phyloP scores from a whole-genome alignment of 2,888 invertebrate genomes.

The Dryocosmus kuriphilus region DNA sequence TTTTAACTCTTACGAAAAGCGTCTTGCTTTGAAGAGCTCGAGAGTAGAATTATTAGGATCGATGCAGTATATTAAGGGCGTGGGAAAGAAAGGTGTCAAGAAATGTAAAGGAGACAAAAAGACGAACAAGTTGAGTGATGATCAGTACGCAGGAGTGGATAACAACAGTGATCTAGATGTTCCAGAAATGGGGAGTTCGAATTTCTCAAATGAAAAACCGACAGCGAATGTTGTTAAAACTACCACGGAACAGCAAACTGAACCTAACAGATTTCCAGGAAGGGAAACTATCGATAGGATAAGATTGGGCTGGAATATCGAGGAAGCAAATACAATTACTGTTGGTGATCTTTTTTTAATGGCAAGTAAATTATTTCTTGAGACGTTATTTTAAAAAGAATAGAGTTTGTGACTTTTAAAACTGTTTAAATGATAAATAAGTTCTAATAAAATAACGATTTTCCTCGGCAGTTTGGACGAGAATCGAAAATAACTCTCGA shows the following conservation, averaged over 20 bases:
- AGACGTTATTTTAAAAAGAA: conserved; percentile 7
- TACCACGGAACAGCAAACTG: conserved; percentile 58
- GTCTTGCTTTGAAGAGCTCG: conserved; percentile 81
- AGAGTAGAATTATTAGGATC: conserved; percentile 78
- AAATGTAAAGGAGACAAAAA: conserved; percentile 75
- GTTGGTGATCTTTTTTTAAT: conserved; percentile 94
- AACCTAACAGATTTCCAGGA: conserved; percentile 73
- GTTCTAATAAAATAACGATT: conserved; percentile 27
- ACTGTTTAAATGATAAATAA: background rate
- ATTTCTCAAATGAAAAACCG: conserved; percentile 77
- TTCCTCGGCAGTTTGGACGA: conserved; percentile 82
- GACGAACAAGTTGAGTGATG: conserved; percentile 60
- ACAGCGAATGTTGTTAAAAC: conserved; percentile 70
- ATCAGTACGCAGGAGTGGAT: conserved; percentile 70
- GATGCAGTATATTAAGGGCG: conserved; percentile 72
- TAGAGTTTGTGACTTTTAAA: background rate
- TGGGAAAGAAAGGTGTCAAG: conserved; percentile 75
- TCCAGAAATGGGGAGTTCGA: conserved; percentile 76
- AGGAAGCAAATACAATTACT: conserved; percentile 88
- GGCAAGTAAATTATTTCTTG: conserved; percentile 78
- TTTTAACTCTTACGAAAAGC: conserved; percentile 86
- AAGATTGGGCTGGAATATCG: conserved; percentile 86
- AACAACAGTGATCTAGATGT: conserved; percentile 81
- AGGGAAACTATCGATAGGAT: conserved; percentile 76
- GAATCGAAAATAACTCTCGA: conserved; percentile 88